Base-by-base conservation (phyloP, 2,797 vertebrate species). In the Enteromius treurensis region DNA sequence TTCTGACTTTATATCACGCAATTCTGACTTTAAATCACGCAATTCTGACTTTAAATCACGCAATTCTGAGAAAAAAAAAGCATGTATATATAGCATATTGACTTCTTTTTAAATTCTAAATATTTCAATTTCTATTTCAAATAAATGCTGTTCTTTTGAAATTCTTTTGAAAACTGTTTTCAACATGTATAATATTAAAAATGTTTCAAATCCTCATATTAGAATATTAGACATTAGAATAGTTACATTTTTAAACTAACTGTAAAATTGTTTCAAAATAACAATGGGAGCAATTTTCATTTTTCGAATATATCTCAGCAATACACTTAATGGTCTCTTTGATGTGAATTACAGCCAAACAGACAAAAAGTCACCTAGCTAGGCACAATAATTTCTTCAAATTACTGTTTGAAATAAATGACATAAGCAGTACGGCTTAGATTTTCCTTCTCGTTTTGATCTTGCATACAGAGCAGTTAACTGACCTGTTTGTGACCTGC, bases 401-500 rank as follows among this genome's bases (percentile, higher is more conserved):
- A 34, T 3, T 3, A 55, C 32, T 32, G 58, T 51, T 74, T 53
- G 10, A 74, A 21, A 10, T 10, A 29, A 3, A 5, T 55, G 51
- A 34, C 26, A 32, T 32, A 29, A 60, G 17, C 53, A 45, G 26
- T 17, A 42, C 1, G 29, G 11, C 23, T 47, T 23, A 11, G 1
- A 34, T 47, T 13, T 78, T 76, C n/a, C 53, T 55, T 15, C 53
- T 42, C 60, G 1, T 42, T 26, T 42, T 29, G 5, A 77, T 64
- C 45, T 26, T 51, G 21, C 73, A 82, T 49, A 21, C 45, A 82
- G 47, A 69, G 78, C 49, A 42, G 23, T 32, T 70, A 45, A 47
- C 37, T 62, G 37, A 83, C 4, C 23, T 70, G 32, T 40, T 71
- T 79, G 40, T 82, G 64, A 70, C 73, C 51, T 80, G 4, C 88